Evolutionary conservation across 2,113 vertebrate species (phyloP), one percentile per base, ranked within the genome.

Genomic region (Glaucomys volans): DNA sequence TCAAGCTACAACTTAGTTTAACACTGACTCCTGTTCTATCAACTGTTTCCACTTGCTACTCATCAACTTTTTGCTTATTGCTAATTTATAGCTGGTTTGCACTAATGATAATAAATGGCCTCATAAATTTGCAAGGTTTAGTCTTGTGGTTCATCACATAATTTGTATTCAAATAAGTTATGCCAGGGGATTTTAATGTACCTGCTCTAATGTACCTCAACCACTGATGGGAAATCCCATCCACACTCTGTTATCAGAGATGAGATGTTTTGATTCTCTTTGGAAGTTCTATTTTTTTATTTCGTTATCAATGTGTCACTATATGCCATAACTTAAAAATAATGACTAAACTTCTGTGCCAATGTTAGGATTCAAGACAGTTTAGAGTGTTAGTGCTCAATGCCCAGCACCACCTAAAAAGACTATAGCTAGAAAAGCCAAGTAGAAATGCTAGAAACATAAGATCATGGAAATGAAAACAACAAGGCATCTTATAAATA

Each of bases 381-480:
- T 1, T 9, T 94, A 10, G 18, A 40, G 0, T 59, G 7, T 67
- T 83, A 87, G 17, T 54, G 11, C 66, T 54, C 50, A 59, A 66
- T 57, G 11, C 5, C 28, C 14, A 87, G 8, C 0, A 30, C 8
- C 66, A 6, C 40, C 28, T 80, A 57, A 87, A 47, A 50, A 40
- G 18, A 26, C 37, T 66, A 18, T 30, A 59, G 0, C 4, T 72
- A 54, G 44, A 81, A 96, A 97, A 87, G 28, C 5, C 14, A 59
- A 91, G 8, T 81, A 32, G 3, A 37, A 86, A 66, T 28, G 5
- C 47, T 57, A 50, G 26, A 95, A 93, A 66, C 7, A 93, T 7
- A 79, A 80, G 44, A 72, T 59, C 12, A 42, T 90, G 37, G 16
- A 83, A 95, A 75, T 74, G 42, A 95, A 91, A 91, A 91, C 88